phyloP scores from a whole-genome alignment of 2,797 vertebrate species.

The Amphiprion clarkii region DNA sequence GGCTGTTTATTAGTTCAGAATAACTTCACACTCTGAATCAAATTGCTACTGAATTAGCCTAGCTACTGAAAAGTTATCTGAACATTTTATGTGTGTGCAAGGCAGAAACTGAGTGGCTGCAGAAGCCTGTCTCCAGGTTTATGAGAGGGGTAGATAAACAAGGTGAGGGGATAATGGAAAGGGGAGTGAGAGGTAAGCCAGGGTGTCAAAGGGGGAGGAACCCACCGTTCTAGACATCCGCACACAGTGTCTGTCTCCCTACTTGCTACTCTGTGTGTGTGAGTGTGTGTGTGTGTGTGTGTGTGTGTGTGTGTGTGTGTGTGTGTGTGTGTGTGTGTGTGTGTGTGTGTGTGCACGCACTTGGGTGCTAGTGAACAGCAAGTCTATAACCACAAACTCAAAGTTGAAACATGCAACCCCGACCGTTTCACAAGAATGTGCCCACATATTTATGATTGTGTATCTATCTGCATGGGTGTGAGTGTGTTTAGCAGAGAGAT shows the following conservation, averaged over 20 bases:
- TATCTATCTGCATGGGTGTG: slow-evolving; percentile 57
- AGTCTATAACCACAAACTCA: slow-evolving; percentile 44
- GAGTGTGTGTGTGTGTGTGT: slow-evolving; percentile 9
- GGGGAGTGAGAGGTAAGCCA: slow-evolving; percentile 8
- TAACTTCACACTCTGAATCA: not conserved
- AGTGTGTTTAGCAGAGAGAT: slow-evolving; percentile 64
- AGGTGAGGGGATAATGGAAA: slow-evolving; percentile 21
- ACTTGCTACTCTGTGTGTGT: not conserved
- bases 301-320: slow-evolving; percentile 6
- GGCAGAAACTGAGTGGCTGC: slow-evolving; percentile 29
- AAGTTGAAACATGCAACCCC: slow-evolving; percentile 44
- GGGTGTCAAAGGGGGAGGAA: slow-evolving; percentile 50
- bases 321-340: slow-evolving; percentile 16
- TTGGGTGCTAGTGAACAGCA: slow-evolving; percentile 20
- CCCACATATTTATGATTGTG: slow-evolving; percentile 62
- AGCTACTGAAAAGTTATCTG: not conserved
- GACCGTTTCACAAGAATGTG: slow-evolving; percentile 59
- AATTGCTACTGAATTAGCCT: not conserved
- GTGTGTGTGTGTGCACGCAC: slow-evolving; percentile 2
- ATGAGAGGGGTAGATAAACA: slow-evolving; percentile 60
- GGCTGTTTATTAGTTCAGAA: not conserved
- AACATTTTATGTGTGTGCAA: slow-evolving; percentile 45
- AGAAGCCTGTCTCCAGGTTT: slow-evolving; percentile 69
- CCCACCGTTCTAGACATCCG: slow-evolving; percentile 53
- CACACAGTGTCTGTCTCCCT: slow-evolving; percentile 38